Percentiles rank a stretch among this genome's conserved stretches.
phyloP scores from a whole-genome alignment of 2,797 vertebrate species.

The Erethizon dorsatum region DNA sequence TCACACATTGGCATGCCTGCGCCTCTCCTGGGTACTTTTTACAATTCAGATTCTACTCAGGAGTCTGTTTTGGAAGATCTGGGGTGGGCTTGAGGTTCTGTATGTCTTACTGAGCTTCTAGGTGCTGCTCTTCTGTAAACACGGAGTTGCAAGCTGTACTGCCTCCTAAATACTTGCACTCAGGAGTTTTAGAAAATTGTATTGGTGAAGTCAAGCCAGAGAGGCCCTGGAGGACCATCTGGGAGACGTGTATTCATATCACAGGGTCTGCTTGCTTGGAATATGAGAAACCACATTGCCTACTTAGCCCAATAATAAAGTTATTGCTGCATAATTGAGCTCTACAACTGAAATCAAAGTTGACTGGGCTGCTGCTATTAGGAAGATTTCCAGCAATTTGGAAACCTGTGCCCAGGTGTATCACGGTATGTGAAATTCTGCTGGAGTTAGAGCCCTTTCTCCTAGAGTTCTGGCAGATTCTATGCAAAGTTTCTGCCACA shows the following conservation, averaged over 20 bases:
- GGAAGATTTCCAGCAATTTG: conserved; percentile 45
- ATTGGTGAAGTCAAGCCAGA: background rate
- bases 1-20: background rate
- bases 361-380: background rate
- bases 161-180: background rate
- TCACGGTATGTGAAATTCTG: background rate
- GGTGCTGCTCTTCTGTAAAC: background rate
- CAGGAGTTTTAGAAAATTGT: background rate
- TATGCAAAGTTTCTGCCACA: background rate
- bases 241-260: background rate
- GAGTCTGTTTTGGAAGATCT: background rate
- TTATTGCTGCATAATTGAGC: background rate
- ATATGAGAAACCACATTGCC: conserved; percentile 1
- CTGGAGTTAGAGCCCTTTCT: background rate
- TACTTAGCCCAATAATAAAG: background rate
- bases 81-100: background rate
- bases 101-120: background rate
- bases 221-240: background rate
- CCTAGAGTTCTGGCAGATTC: background rate
- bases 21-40: background rate
- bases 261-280: background rate
- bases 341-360: conserved; percentile 1
- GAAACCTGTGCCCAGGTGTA: background rate
- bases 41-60: conserved; percentile 22
- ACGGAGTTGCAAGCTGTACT: background rate